phyloP scores from a whole-genome alignment of 2,888 invertebrate species.

The Masnerella sp. region DNA sequence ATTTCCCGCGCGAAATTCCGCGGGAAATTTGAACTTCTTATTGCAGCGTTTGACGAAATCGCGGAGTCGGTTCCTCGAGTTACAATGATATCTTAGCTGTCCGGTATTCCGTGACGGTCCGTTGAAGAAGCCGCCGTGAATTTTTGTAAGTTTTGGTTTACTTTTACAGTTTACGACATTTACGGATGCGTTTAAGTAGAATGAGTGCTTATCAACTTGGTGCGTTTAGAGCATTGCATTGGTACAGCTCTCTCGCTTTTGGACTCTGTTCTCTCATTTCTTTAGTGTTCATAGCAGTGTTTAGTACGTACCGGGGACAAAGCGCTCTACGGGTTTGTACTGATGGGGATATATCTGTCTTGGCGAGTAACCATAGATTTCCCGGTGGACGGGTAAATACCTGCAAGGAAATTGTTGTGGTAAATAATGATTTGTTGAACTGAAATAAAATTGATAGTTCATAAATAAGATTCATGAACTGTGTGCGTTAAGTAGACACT shows the following conservation, averaged over 20 bases:
- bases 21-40: constrained; percentile 13
- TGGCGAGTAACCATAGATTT: constrained; percentile 93
- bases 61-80: constrained; percentile 23
- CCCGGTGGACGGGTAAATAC: constrained; percentile 93
- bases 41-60: background rate
- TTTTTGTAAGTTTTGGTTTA: constrained; percentile 8
- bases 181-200: constrained; percentile 30
- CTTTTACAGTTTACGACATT: constrained; percentile 30
- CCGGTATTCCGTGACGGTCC: background rate
- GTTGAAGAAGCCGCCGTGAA: constrained; percentile 16
- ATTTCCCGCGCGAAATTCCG: constrained; percentile 16
- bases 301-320: constrained; percentile 90
- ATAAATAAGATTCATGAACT: too few relatives aligned
- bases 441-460: too few relatives aligned
- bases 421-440: too few relatives aligned
- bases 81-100: constrained; percentile 35
- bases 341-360: constrained; percentile 92
- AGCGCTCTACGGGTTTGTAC: constrained; percentile 86
- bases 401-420: constrained; percentile 59
- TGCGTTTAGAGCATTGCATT: constrained; percentile 53
- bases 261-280: constrained; percentile 57
- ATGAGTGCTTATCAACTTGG: constrained; percentile 49
- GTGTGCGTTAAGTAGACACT: too few relatives aligned
- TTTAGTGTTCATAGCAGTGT: constrained; percentile 49
- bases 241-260: constrained; percentile 52